These are phyloP conservation scores for Platichthys stellatus DNA, from an alignment of 2,113 vertebrate species.

Conservation along the genomic window DNA sequence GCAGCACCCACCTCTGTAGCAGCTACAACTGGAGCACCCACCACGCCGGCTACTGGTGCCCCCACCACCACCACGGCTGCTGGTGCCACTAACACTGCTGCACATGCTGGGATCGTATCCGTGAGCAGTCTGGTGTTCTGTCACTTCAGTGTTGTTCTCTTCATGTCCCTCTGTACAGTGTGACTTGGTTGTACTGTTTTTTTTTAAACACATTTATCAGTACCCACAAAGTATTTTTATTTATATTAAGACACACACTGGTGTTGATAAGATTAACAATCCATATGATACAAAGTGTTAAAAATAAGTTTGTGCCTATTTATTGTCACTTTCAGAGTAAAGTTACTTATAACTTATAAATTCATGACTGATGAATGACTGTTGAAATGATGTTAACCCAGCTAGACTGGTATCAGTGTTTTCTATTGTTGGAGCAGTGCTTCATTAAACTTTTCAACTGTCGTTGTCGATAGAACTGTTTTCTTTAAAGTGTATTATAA, in stretches of 20 bases:
- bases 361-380: too few relatives aligned
- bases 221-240: not conserved
- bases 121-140: constrained; percentile 20
- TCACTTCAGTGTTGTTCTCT: constrained; percentile 26
- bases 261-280: constrained; percentile 33
- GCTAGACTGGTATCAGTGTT: too few relatives aligned
- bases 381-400: too few relatives aligned
- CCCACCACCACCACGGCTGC: too few relatives aligned
- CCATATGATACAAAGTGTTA: constrained; percentile 44
- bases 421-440: not conserved
- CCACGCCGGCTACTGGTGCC: too few relatives aligned
- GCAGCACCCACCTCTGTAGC: too few relatives aligned
- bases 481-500: not conserved
- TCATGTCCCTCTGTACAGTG: not conserved
- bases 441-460: too few relatives aligned
- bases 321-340: not conserved
- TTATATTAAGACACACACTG: not conserved
- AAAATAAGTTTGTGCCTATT: not conserved
- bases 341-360: too few relatives aligned
- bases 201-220: not conserved
- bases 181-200: not conserved
- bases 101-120: constrained; percentile 3
- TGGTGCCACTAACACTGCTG: not conserved
- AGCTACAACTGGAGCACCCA: too few relatives aligned
- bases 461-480: too few relatives aligned